Conservation (phyloP, 2,888 invertebrate genomes). For the Bursaphelenchus okinawaensis region DNA sequence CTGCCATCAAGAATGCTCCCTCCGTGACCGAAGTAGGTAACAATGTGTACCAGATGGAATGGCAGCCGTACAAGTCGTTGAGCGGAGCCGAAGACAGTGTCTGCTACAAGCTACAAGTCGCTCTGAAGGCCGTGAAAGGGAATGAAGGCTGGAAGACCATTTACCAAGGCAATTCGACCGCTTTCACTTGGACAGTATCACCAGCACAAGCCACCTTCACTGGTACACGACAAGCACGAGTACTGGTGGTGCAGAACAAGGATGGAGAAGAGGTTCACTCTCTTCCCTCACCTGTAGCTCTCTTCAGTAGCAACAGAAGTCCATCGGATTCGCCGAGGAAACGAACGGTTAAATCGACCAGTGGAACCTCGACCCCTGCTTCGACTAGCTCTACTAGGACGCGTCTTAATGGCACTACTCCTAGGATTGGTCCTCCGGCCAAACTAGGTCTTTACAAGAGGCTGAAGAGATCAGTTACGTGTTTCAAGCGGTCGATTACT, state of each 20-base stretch:
- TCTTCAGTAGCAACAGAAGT: constrained; percentile 22
- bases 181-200: constrained; percentile 61
- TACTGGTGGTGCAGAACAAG: constrained; percentile 71
- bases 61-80: constrained; percentile 61
- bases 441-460: constrained; percentile 3
- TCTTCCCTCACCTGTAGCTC: constrained; percentile 29
- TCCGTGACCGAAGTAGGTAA: constrained; percentile 64
- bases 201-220: constrained; percentile 70
- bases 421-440: not conserved
- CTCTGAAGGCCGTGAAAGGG: constrained; percentile 18
- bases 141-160: constrained; percentile 42
- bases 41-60: constrained; percentile 67
- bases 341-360: constrained; percentile 13
- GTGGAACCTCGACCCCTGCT: constrained; percentile 13
- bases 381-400: constrained; percentile 10
- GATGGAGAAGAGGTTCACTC: constrained; percentile 33
- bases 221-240: constrained; percentile 70
- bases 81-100: constrained; percentile 18
- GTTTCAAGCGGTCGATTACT: constrained; percentile 14
- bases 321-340: constrained; percentile 32
- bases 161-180: constrained; percentile 61
- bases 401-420: not conserved
- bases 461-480: not conserved
- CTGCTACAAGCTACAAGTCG: constrained; percentile 30
- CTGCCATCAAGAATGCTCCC: constrained; percentile 70